Conservation (phyloP, 2,888 invertebrate genomes). For the Hirtodrosophila confusa region DNA sequence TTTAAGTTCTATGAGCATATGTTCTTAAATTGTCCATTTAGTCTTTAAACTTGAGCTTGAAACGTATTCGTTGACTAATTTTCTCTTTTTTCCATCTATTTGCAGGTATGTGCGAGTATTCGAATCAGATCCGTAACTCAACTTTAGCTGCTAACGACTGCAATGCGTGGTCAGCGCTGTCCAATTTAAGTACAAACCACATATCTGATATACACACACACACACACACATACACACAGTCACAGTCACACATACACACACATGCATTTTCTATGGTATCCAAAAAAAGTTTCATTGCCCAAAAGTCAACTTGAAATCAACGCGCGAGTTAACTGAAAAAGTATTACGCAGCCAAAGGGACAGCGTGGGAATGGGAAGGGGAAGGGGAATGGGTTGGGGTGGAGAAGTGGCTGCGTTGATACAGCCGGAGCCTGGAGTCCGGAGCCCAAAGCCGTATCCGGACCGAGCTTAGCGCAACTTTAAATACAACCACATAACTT, state of each 20-base stretch:
- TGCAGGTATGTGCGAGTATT: conserved; percentile 59
- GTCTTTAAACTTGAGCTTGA: conserved; percentile 7
- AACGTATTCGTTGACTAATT: conserved; percentile 34
- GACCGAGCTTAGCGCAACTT: conserved; percentile 62
- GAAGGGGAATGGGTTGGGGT: background rate
- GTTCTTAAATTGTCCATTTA: background rate
- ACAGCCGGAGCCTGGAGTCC: conserved; percentile 34
- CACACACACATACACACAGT: conserved; percentile 9
- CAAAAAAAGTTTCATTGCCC: conserved; percentile 56
- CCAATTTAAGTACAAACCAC: conserved; percentile 52
- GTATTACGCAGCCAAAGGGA: conserved; percentile 60
- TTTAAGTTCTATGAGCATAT: too few species aligned
- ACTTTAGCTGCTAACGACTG: conserved; percentile 52
- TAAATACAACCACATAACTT: conserved; percentile 78
- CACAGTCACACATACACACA: background rate
- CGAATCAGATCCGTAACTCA: conserved; percentile 35
- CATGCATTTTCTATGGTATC: conserved; percentile 15
- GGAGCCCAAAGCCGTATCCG: conserved; percentile 32
- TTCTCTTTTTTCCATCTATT: conserved; percentile 21
- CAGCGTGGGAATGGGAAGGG: background rate
- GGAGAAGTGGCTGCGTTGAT: background rate
- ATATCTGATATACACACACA: conserved; percentile 32
- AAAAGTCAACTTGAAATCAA: conserved; percentile 67
- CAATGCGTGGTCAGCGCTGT: conserved; percentile 56
- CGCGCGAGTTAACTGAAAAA: conserved; percentile 78